Evolutionary conservation across 2,888 invertebrate species (phyloP).

Genomic region (Plebejus anna): DNA sequence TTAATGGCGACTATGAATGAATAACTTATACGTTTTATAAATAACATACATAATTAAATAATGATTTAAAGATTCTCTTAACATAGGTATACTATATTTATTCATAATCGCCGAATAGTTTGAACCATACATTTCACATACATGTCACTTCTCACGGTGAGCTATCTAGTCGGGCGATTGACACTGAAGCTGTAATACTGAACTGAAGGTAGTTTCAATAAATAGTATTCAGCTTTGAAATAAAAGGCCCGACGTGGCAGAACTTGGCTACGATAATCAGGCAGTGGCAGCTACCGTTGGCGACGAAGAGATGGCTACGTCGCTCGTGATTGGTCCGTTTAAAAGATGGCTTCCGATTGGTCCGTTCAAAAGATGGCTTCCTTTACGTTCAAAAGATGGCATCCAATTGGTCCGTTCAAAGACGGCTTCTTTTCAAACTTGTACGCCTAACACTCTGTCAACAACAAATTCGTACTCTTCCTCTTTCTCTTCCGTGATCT

Average conservation of each 20-base stretch:
- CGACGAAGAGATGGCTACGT: neutral
- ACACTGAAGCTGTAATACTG: conserved; percentile 10
- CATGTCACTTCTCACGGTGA: conserved; percentile 11
- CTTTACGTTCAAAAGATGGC: neutral
- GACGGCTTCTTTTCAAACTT: conserved; percentile 80
- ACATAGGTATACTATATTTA: conserved; percentile 15
- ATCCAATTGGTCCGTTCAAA: neutral
- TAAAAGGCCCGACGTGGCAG: neutral
- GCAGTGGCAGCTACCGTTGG: neutral
- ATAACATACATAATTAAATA: conserved; percentile 12
- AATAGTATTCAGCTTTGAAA: neutral
- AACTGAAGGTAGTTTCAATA: neutral
- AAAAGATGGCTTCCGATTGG: neutral
- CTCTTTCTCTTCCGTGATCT: conserved; percentile 53
- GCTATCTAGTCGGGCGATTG: neutral
- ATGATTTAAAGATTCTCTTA: conserved; percentile 9
- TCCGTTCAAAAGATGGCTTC: neutral
- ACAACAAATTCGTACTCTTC: conserved; percentile 88
- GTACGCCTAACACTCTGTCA: conserved; percentile 90
- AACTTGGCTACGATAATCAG: neutral
- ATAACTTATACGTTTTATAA: conserved; percentile 8
- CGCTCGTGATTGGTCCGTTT: neutral
- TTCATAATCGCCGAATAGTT: conserved; percentile 23
- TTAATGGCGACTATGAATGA: conserved; percentile 23
- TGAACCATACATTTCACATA: conserved; percentile 24